These are phyloP conservation scores for Epinotia nisella DNA, from an alignment of 2,888 invertebrate genomes.

Conservation along the genomic window DNA sequence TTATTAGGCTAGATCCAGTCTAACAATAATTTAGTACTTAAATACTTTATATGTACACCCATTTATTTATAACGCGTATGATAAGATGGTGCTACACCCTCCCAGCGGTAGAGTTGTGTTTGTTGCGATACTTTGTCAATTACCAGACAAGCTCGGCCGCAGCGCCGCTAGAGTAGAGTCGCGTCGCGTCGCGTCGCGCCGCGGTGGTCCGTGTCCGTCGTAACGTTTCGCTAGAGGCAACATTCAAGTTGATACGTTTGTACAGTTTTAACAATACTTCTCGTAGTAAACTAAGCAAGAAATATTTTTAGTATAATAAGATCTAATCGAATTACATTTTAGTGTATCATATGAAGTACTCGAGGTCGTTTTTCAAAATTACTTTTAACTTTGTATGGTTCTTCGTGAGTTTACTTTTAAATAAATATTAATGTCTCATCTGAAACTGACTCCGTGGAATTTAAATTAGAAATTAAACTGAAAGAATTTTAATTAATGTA, in stretches of 20 bases:
- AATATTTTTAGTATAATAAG: constrained; percentile 83
- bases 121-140: constrained; percentile 42
- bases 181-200: constrained; percentile 60
- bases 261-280: constrained; percentile 83
- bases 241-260: constrained; percentile 76
- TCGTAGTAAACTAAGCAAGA: constrained; percentile 81
- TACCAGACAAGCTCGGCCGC: constrained; percentile 33
- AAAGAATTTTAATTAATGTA: constrained; percentile 82
- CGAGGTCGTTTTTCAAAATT: constrained; percentile 71
- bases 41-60: constrained; percentile 33
- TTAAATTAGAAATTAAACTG: constrained; percentile 80
- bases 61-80: constrained; percentile 35
- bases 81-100: constrained; percentile 45
- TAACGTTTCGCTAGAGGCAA: constrained; percentile 68
- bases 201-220: constrained; percentile 60
- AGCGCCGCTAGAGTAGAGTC: constrained; percentile 62
- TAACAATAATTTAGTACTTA: constrained; percentile 31
- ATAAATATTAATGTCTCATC: constrained; percentile 66
- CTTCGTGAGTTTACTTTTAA: constrained; percentile 68
- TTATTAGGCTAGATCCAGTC: constrained; percentile 16
- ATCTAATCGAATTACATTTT: constrained; percentile 84
- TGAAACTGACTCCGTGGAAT: constrained; percentile 76
- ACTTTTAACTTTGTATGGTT: constrained; percentile 74
- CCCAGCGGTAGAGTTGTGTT: constrained; percentile 13
- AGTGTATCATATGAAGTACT: constrained; percentile 79